Conservation (phyloP, 2,113 vertebrate genomes). For the Fregetta grallaria region DNA sequence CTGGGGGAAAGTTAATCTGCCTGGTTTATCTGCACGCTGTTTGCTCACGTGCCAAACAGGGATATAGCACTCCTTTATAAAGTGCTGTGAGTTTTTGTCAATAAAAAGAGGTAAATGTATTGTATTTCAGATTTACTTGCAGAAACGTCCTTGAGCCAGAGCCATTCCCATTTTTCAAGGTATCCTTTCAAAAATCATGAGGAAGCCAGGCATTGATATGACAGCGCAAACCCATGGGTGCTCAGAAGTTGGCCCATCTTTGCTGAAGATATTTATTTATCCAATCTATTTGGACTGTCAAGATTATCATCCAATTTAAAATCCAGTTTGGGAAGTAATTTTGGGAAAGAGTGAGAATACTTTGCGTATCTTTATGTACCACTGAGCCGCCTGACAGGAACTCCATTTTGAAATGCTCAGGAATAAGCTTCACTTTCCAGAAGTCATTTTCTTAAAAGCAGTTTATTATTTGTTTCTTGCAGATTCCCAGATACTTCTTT, state of each 20-base stretch:
- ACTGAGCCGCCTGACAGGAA: not conserved
- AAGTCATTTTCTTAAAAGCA: not conserved
- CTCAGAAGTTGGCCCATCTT: not conserved
- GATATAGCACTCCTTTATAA: not conserved
- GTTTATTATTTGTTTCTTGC: slow-evolving; percentile 40
- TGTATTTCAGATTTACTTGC: not conserved
- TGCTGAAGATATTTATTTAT: not conserved
- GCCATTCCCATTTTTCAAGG: not conserved
- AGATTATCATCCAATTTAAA: slow-evolving; percentile 23
- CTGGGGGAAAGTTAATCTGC: not conserved
- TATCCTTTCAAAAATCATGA: not conserved
- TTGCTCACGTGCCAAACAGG: not conserved
- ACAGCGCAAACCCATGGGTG: not conserved
- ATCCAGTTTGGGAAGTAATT: not conserved
- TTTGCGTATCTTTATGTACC: not conserved
- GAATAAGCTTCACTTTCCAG: slow-evolving; percentile 16
- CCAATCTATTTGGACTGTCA: not conserved
- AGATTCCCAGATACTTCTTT: not conserved
- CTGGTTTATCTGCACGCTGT: not conserved
- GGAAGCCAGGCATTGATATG: not conserved
- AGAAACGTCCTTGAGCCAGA: not conserved
- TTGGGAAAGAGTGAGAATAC: not conserved
- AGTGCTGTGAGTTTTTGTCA: not conserved
- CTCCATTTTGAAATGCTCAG: not conserved
- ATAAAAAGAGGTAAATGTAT: not conserved